Evolutionary conservation across 2,113 vertebrate genomes (phyloP).

Genomic region (Euleptes europaea): DNA sequence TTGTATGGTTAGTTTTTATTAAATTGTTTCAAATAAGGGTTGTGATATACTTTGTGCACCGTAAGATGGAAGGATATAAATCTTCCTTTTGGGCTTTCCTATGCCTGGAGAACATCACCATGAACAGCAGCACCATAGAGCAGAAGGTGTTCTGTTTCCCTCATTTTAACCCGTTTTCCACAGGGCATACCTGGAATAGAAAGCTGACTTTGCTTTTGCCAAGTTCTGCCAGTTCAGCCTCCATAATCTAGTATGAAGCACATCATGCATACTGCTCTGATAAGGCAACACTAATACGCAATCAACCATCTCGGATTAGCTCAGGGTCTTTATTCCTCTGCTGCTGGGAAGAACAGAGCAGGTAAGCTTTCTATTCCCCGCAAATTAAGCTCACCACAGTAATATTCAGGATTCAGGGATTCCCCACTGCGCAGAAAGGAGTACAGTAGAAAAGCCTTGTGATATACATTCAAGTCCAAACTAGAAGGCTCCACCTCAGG

Average conservation of each 20-base stretch:
- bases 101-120: not conserved
- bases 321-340: not conserved
- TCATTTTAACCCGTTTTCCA: not conserved
- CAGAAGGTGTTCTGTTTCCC: not conserved
- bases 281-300: not conserved
- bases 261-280: not conserved
- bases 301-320: not conserved
- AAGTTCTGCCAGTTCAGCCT: not conserved
- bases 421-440: constrained; percentile 93
- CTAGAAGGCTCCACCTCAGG: constrained; percentile 82
- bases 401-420: constrained; percentile 92
- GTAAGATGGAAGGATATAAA: no score
- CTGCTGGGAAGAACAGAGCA: not conserved
- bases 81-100: not conserved
- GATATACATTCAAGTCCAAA: constrained; percentile 91
- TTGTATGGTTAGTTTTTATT: no score
- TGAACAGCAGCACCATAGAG: not conserved
- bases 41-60: no score
- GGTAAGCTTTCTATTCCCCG: not conserved
- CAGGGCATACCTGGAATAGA: not conserved
- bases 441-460: constrained; percentile 93
- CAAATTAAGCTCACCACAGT: constrained; percentile 81
- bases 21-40: no score
- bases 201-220: not conserved
- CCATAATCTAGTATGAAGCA: not conserved